A percentile compares a stretch with the other conserved stretches of the same genome.
Evolutionary conservation across 2,888 invertebrate species (phyloP).

Genomic region (Acanthosoma haemorrhoidale): DNA sequence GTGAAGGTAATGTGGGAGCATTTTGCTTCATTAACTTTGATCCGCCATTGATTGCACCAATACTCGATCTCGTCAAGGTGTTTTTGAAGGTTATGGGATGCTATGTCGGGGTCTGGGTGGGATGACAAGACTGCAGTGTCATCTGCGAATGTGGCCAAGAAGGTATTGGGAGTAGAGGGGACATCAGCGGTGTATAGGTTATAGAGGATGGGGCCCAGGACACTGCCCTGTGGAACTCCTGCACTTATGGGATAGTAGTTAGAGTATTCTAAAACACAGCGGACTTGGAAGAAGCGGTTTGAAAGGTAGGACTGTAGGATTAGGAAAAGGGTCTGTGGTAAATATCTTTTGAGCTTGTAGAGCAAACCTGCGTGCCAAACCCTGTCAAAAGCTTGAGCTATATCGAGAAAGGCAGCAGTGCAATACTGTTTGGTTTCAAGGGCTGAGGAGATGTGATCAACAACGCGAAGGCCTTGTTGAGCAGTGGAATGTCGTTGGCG

Average conservation of each 20-base stretch:
- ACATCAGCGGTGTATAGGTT: constrained; percentile 17
- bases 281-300: constrained; percentile 9
- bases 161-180: not conserved
- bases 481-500: constrained; percentile 9
- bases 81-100: too few relatives aligned
- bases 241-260: not conserved
- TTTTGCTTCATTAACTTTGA: too few relatives aligned
- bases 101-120: too few relatives aligned
- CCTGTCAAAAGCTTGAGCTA: constrained; percentile 14
- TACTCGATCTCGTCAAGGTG: too few relatives aligned
- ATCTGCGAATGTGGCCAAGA: too few relatives aligned
- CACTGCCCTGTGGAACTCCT: constrained; percentile 30
- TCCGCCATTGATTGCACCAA: too few relatives aligned
- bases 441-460: constrained; percentile 15
- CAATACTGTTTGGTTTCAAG: constrained; percentile 19
- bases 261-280: not conserved
- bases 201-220: constrained; percentile 28
- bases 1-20: too few relatives aligned
- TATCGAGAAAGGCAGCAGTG: constrained; percentile 1
- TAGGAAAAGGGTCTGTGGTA: constrained; percentile 26
- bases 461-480: constrained; percentile 14
- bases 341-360: not conserved
- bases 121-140: too few relatives aligned
- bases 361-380: constrained; percentile 29
- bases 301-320: constrained; percentile 24